These are phyloP conservation scores for Danio albolineatus DNA, from an alignment of 2,797 vertebrate species.

Conservation along the genomic window DNA sequence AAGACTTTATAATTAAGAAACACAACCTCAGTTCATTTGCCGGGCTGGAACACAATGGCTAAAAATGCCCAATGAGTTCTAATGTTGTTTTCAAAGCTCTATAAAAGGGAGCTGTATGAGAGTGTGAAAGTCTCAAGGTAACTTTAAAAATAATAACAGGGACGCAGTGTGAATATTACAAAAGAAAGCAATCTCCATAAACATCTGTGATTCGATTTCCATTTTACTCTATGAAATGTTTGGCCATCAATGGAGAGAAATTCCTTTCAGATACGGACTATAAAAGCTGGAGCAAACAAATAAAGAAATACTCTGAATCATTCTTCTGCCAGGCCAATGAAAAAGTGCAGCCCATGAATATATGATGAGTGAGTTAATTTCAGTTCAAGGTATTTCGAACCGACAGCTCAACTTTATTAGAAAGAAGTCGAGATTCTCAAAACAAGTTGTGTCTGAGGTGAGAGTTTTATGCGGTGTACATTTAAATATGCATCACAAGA, in stretches of 20 bases:
- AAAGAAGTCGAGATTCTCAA: neutral
- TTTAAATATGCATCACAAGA: neutral
- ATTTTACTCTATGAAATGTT: constrained; percentile 10
- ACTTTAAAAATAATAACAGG: constrained; percentile 8
- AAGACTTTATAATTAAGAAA: too few relatives aligned
- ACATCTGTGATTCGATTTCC: neutral
- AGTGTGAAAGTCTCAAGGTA: neutral
- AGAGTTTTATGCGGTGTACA: neutral
- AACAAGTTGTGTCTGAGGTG: neutral
- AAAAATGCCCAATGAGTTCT: neutral
- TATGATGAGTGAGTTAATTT: constrained; percentile 5
- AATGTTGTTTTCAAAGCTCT: neutral
- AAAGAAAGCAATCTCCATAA: constrained; percentile 11
- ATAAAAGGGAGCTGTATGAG: neutral
- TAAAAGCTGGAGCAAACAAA: constrained; percentile 5
- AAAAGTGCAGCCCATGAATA: constrained; percentile 2
- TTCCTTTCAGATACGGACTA: constrained; percentile 8
- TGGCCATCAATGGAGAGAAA: neutral
- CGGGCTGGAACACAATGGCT: neutral
- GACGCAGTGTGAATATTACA: neutral
- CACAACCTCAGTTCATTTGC: neutral
- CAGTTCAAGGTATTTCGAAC: too few relatives aligned
- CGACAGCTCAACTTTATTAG: neutral
- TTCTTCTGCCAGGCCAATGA: neutral
- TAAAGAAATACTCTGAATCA: constrained; percentile 6